phyloP scores from a whole-genome alignment of 2,797 vertebrate species.

The Peromyscus eremicus region DNA sequence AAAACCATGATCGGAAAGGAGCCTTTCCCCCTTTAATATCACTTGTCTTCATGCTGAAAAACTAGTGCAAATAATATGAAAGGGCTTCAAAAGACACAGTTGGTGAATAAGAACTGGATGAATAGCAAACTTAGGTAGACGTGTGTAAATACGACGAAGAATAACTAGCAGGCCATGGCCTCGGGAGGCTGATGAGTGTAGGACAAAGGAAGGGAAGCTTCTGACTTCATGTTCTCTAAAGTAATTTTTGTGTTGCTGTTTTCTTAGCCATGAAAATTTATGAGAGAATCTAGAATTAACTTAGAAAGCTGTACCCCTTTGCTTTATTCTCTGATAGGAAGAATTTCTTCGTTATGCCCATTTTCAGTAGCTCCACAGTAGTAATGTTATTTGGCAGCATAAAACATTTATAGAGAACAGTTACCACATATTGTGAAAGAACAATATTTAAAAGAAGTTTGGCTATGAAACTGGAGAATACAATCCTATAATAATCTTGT shows the following conservation, averaged over 20 bases:
- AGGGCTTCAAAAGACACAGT: neutral
- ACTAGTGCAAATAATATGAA: neutral
- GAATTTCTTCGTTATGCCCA: neutral
- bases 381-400: neutral
- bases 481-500: conserved; percentile 17
- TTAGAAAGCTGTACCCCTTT: neutral
- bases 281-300: neutral
- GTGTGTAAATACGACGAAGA: neutral
- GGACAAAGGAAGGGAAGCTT: neutral
- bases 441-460: conserved; percentile 46
- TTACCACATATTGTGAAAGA: conserved; percentile 24
- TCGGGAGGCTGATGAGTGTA: neutral
- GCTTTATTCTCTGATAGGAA: conserved; percentile 40
- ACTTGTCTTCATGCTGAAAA: neutral
- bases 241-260: neutral
- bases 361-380: conserved; percentile 49
- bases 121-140: neutral
- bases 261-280: neutral
- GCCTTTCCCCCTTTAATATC: neutral
- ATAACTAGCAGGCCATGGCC: neutral
- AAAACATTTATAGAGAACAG: neutral
- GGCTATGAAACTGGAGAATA: conserved; percentile 25
- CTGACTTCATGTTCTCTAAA: conserved; percentile 39
- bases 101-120: neutral
- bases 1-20: neutral